phyloP scores from a whole-genome alignment of 2,888 invertebrate genomes.

The Hermaeophaga mercurialis region DNA sequence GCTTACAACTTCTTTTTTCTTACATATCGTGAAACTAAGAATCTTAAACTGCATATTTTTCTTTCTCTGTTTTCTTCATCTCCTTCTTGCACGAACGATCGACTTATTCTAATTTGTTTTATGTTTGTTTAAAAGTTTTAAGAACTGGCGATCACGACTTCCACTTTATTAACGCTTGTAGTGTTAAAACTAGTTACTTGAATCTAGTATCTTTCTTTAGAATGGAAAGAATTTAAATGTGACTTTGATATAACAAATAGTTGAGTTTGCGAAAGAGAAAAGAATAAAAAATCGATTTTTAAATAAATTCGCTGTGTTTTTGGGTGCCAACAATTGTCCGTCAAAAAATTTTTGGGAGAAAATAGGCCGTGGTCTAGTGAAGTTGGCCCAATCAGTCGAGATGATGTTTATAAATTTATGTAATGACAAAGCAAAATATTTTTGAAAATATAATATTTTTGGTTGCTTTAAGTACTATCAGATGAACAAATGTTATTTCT shows the following conservation, averaged over 20 bases:
- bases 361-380: too few species aligned
- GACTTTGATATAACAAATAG: neutral
- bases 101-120: constrained; percentile 38
- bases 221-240: constrained; percentile 18
- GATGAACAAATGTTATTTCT: too few species aligned
- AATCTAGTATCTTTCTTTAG: constrained; percentile 19
- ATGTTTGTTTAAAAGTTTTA: constrained; percentile 28
- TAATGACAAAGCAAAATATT: too few species aligned
- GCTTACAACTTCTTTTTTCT: constrained; percentile 27
- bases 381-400: too few species aligned
- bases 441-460: too few species aligned
- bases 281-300: too few species aligned
- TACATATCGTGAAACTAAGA: constrained; percentile 28
- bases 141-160: constrained; percentile 30
- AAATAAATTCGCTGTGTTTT: too few species aligned
- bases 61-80: constrained; percentile 21
- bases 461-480: too few species aligned
- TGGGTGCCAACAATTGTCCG: too few species aligned
- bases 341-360: too few species aligned
- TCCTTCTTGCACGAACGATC: constrained; percentile 32
- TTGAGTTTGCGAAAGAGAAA: neutral
- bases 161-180: constrained; percentile 31
- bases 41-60: constrained; percentile 15
- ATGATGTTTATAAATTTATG: too few species aligned
- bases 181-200: constrained; percentile 27